A percentile compares a stretch with the other conserved stretches of the same genome.
Conservation (phyloP, 2,113 vertebrate genomes). For the Scomber scombrus region DNA sequence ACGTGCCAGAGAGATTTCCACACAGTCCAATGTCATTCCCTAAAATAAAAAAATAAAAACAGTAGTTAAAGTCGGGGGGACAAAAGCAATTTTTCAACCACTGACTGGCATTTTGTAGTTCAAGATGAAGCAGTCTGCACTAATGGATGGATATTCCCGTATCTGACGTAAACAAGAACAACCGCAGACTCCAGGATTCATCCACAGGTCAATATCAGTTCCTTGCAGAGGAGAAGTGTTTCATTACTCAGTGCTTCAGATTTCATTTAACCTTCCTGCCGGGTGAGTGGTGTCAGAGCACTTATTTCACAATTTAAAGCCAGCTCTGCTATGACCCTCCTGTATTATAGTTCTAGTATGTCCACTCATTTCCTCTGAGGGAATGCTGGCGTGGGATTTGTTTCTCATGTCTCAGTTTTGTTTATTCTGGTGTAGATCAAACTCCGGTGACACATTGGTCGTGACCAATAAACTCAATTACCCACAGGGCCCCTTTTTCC, state of each 20-base stretch:
- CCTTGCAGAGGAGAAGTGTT: too few species aligned
- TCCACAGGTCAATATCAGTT: too few species aligned
- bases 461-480: conserved; percentile 64
- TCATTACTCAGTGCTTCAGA: not conserved
- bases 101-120: not conserved
- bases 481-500: conserved; percentile 1
- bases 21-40: conserved; percentile 95
- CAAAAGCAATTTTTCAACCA: not conserved
- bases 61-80: not conserved
- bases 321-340: not conserved
- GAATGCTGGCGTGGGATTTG: not conserved
- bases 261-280: not conserved
- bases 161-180: too few species aligned
- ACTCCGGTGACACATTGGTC: conserved; percentile 18
- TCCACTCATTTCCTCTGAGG: conserved; percentile 12
- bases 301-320: conserved; percentile 1
- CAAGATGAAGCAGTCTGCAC: not conserved
- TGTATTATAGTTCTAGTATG: not conserved
- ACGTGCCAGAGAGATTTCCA: conserved; percentile 93
- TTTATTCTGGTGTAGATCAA: conserved; percentile 21
- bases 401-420: not conserved
- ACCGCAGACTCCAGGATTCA: too few species aligned
- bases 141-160: too few species aligned
- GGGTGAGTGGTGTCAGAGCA: too few species aligned
- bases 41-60: conserved; percentile 44